Evolutionary conservation across 35 echinoderm and acorn worm species (phyloP).

Genomic region (Eucidaris tribuloides): DNA sequence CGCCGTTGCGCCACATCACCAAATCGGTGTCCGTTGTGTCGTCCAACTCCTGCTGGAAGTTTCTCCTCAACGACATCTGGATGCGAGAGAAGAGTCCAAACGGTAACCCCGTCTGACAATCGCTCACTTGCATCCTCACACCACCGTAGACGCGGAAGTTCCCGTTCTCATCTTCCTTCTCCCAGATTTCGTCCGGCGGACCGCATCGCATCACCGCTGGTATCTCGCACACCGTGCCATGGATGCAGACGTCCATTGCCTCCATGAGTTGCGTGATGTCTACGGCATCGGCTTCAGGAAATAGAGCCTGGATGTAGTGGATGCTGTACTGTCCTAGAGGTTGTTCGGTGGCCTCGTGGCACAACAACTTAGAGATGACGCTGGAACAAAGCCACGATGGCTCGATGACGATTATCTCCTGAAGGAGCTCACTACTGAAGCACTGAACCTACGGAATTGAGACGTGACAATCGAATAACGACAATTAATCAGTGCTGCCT

Average conservation of each 20-base stretch:
- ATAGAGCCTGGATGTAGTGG: slow-evolving; percentile 91
- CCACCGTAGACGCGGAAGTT: slow-evolving; percentile 87
- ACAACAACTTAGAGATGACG: slow-evolving; percentile 75
- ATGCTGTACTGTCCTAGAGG: slow-evolving; percentile 91
- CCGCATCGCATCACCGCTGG: slow-evolving; percentile 63
- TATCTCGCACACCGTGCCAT: slow-evolving; percentile 87
- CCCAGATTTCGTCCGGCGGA: slow-evolving; percentile 79
- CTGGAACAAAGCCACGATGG: slow-evolving; percentile 83
- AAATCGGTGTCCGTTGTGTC: slow-evolving; percentile 79
- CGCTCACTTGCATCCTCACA: slow-evolving; percentile 73
- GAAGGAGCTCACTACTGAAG: slow-evolving; percentile 90
- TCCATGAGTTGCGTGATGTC: slow-evolving; percentile 90
- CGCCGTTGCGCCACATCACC: slow-evolving; percentile 87
- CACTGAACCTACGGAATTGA: slow-evolving; percentile 89
- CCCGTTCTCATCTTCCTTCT: slow-evolving; percentile 71
- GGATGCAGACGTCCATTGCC: slow-evolving; percentile 93
- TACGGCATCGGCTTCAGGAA: slow-evolving; percentile 65
- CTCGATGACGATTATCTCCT: slow-evolving; percentile 88
- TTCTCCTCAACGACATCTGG: slow-evolving; percentile 78
- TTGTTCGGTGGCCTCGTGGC: slow-evolving; percentile 75
- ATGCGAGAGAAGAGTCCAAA: slow-evolving; percentile 72
- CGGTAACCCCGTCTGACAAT: slow-evolving; percentile 61
- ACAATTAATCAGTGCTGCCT: too few species aligned
- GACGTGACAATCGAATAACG: too few species aligned
- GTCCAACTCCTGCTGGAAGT: slow-evolving; percentile 94